Base-by-base conservation (phyloP, 2,888 invertebrate species). In the Callyntrura guangdongensis region DNA sequence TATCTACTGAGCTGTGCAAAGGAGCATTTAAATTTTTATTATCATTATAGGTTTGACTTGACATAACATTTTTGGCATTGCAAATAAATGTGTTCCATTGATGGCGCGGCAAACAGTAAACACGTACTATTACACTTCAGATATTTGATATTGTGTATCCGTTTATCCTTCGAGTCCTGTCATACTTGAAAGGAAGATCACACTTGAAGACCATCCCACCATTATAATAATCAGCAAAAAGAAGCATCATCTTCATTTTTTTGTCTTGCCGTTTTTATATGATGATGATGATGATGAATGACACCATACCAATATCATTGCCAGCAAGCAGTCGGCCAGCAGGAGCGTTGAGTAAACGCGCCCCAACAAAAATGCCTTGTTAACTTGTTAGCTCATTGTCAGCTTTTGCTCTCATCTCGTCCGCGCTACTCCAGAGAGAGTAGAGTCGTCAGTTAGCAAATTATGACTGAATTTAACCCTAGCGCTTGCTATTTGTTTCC, bases 141-240 rank as follows among this genome's bases (percentile, higher is more conserved):
- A 36, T 67, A 67, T 67, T 25, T 61, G 61, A 67, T 67, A 27
- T 17, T 4, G 11, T 27, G 25, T 25, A 64, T 64, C 59, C 59
- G 36, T 36, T 53, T n/a, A 56, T 56, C n/a, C 56, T n/a, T 56
- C 56, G n/a, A 67, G 11, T n/a, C 27, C 25, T 67, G 27, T 61
- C 22, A 14, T 27, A 5, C 5, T n/a, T n/a, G 22, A n/a, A 53
- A 84, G 67, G 84, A 84, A 69, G 36, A 69, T 72, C 56, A 27
- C 84, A 72, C 72, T 84, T 84, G 69, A 84, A 72, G 56, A 84
- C 47, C 25, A 47, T 64, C 61, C 61, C 12, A 67, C 53, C 53
- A 53, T 2, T 9, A 12, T 14, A 27, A n/a, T 2, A 36, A 9
- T 27, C 11, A 25, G 2, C 4, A 64, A 25, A n/a, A n/a, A 67